Percentiles rank a stretch among this genome's conserved stretches.
Conservation (phyloP, 2,113 vertebrate genomes). For the Nannospalax galili region DNA sequence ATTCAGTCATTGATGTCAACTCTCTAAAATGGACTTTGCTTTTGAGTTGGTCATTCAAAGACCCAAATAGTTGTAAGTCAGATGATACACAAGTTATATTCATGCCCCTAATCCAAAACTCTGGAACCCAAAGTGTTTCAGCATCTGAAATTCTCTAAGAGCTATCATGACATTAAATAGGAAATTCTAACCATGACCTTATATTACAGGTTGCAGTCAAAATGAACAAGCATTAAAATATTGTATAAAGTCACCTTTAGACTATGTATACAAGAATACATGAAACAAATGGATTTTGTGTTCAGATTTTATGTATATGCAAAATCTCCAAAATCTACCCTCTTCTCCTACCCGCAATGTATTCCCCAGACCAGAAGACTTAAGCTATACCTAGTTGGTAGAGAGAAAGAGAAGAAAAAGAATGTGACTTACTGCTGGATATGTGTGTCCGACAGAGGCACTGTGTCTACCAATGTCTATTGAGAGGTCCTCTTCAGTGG, state of each 20-base stretch:
- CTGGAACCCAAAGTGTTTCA: neutral
- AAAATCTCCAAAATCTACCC: neutral
- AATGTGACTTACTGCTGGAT: conserved; percentile 94
- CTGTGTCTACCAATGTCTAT: conserved; percentile 96
- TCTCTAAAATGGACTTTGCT: neutral
- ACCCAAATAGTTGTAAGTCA: neutral
- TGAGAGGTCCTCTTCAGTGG: conserved; percentile 97
- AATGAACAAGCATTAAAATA: neutral
- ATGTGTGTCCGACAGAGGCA: conserved; percentile 95
- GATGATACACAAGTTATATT: neutral
- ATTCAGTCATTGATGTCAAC: neutral
- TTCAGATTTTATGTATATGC: neutral
- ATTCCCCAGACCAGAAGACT: neutral
- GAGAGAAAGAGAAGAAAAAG: neutral
- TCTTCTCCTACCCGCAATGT: too few relatives aligned
- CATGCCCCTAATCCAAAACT: neutral
- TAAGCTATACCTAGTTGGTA: neutral
- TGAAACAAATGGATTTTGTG: neutral
- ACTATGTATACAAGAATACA: neutral
- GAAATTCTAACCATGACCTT: neutral
- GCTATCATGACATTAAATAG: neutral
- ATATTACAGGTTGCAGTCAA: neutral
- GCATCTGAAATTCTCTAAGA: neutral
- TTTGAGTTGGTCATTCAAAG: neutral
- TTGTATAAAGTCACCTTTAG: neutral